Percentiles rank a stretch among this genome's conserved stretches.
Evolutionary conservation across 1,140 invertebrate species (phyloP).

Genomic region (Adoxophyes honmai): DNA sequence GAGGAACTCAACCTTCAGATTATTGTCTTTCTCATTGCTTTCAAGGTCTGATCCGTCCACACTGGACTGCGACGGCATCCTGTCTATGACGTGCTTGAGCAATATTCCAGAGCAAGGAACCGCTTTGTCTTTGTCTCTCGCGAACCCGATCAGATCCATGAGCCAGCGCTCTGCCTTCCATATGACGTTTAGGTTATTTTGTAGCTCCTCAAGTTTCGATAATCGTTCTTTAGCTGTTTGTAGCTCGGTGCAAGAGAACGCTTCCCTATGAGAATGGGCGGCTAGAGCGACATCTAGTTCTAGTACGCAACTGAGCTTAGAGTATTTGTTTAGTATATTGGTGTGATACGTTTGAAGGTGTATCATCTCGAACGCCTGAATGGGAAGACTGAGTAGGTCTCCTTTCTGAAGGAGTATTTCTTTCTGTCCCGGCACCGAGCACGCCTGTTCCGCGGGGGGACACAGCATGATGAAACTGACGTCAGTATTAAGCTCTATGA

Average conservation of each 20-base stretch:
- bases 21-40: slow-evolving; percentile 44
- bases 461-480: slow-evolving; percentile 94
- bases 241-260: slow-evolving; percentile 93
- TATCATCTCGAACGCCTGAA: slow-evolving; percentile 94
- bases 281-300: slow-evolving; percentile 95
- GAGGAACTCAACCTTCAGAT: slow-evolving; percentile 76
- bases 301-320: slow-evolving; percentile 92
- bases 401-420: slow-evolving; percentile 88
- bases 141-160: slow-evolving; percentile 95
- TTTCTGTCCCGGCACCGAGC: slow-evolving; percentile 91
- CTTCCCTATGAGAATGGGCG: slow-evolving; percentile 94
- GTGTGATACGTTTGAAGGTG: slow-evolving; percentile 94
- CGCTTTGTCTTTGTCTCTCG: slow-evolving; percentile 85
- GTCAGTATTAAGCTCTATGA: slow-evolving; percentile 92
- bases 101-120: slow-evolving; percentile 63
- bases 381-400: slow-evolving; percentile 90
- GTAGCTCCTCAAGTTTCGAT: slow-evolving; percentile 88
- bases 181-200: slow-evolving; percentile 87
- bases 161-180: slow-evolving; percentile 97
- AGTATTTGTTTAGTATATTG: slow-evolving; percentile 92
- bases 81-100: slow-evolving; percentile 70
- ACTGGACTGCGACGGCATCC: slow-evolving; percentile 52
- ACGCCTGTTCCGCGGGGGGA: slow-evolving; percentile 92
- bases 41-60: slow-evolving; percentile 34
- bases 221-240: slow-evolving; percentile 90